phyloP scores from a whole-genome alignment of 2,113 vertebrate species.

The Melanotaenia duboulayi region DNA sequence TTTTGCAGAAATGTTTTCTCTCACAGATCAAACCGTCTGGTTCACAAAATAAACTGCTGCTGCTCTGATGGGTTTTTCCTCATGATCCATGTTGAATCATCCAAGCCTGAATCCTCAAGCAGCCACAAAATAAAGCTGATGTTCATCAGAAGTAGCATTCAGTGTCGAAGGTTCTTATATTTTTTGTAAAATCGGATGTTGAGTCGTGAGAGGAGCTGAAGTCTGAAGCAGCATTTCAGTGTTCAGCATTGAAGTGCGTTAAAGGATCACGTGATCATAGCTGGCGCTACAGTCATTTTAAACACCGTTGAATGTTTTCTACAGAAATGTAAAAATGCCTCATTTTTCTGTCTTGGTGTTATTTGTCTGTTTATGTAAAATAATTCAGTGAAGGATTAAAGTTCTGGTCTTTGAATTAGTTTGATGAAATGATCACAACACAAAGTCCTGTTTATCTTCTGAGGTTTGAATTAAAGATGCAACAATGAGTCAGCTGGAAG shows the following conservation, averaged over 20 bases:
- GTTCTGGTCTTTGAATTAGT: neutral
- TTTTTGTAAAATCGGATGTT: neutral
- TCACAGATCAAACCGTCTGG: neutral
- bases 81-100: no score
- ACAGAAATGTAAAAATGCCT: neutral
- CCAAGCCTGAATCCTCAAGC: no score
- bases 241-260: neutral
- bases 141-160: neutral
- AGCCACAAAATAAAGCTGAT: no score
- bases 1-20: no score
- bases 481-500: no score
- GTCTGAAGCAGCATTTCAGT: neutral
- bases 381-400: constrained; percentile 3
- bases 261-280: neutral
- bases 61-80: neutral
- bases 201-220: neutral
- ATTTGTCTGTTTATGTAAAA: neutral
- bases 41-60: neutral
- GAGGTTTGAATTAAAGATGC: neutral
- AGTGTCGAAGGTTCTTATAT: no score
- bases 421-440: neutral
- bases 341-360: neutral
- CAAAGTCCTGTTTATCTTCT: neutral
- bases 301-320: constrained; percentile 7
- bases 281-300: neutral